Evolutionary conservation across 92 coral and sea anemone genomes (phyloP).

Genomic region (Phenganax marumi): DNA sequence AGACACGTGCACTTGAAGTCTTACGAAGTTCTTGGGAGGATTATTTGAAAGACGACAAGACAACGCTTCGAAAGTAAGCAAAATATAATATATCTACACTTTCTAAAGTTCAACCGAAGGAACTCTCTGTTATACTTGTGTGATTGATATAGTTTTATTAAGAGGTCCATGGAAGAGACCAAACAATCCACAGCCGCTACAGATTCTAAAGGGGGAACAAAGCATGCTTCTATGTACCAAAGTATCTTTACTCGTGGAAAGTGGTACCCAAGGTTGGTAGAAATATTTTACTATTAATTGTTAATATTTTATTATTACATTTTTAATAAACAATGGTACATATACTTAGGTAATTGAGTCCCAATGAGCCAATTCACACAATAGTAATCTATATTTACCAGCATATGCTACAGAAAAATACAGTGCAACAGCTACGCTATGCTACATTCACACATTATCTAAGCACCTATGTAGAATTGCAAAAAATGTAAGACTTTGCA

Average conservation of each 20-base stretch:
- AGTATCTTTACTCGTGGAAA: conserved; percentile 34
- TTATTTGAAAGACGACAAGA: conserved; percentile 65
- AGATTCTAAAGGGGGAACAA: conserved; percentile 3
- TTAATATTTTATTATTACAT: background rate
- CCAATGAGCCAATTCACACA: no score
- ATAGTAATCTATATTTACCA: no score
- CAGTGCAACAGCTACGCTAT: no score
- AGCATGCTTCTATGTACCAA: conserved; percentile 18
- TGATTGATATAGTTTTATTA: background rate
- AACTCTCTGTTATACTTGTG: background rate
- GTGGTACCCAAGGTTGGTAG: conserved; percentile 38
- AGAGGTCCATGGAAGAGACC: background rate
- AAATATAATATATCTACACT: background rate
- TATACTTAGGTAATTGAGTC: no score
- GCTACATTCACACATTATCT: no score
- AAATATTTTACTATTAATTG: background rate
- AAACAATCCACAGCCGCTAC: background rate
- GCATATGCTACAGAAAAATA: no score
- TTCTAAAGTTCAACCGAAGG: background rate
- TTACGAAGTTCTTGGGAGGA: conserved; percentile 79
- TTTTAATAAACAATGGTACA: no score
- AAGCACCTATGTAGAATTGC: no score
- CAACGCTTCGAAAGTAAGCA: conserved; percentile 66
- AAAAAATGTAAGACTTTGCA: no score
- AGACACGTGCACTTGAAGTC: conserved; percentile 61